Evolutionary conservation across 1,140 invertebrate genomes (phyloP).

Genomic region (Achatina immaculata): DNA sequence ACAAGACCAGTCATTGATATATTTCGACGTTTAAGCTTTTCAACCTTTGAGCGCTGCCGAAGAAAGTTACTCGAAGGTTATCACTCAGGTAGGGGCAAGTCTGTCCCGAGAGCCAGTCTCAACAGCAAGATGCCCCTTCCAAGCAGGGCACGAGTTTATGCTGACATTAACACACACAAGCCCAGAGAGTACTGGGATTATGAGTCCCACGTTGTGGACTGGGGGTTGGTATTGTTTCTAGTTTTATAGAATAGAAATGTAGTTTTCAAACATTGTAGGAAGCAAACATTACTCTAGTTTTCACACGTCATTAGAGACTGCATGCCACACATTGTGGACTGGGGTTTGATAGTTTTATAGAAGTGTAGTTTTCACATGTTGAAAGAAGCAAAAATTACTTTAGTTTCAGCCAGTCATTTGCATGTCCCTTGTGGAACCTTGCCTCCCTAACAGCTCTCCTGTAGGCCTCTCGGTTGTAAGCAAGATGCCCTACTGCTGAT

Average conservation of each 20-base stretch:
- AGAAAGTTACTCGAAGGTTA: constrained; percentile 34
- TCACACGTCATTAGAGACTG: no score
- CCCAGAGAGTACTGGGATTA: constrained; percentile 99
- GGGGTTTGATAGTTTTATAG: no score
- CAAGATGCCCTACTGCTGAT: no score
- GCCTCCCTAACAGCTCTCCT: no score
- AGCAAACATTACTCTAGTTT: no score
- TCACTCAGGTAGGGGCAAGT: constrained; percentile 26
- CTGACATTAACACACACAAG: constrained; percentile 98
- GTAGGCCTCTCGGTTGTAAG: no score
- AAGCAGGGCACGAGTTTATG: constrained; percentile 96
- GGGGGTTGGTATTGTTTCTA: constrained; percentile 77
- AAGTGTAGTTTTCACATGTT: no score
- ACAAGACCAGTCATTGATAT: constrained; percentile 4
- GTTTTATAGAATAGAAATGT: background rate
- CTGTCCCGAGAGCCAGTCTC: constrained; percentile 16
- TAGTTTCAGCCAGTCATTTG: no score
- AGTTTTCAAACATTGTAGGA: no score
- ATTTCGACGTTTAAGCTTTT: constrained; percentile 37
- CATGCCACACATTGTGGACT: no score
- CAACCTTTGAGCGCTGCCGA: background rate
- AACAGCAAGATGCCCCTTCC: constrained; percentile 76
- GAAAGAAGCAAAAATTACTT: no score
- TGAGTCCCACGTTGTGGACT: constrained; percentile 93
- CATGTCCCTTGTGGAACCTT: no score